Evolutionary conservation across 2,797 vertebrate genomes (phyloP).

Genomic region (Naso thynnoides): DNA sequence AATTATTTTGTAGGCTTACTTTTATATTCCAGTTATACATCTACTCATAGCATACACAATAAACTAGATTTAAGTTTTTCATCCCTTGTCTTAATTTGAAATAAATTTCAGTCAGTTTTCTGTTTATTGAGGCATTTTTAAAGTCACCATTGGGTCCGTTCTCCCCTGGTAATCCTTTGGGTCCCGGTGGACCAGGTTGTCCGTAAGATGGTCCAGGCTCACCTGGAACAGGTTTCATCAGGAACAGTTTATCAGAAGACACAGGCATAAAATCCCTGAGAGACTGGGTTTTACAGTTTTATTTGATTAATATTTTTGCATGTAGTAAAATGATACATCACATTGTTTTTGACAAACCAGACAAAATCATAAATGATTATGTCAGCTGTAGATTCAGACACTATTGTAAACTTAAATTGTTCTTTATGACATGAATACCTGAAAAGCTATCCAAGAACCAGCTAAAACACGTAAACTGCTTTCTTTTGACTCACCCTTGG

Average conservation of each 20-base stretch:
- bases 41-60: background rate
- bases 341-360: background rate
- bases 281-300: background rate
- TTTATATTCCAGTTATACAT: background rate
- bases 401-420: background rate
- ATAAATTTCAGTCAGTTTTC: too few species aligned
- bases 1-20: background rate
- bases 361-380: background rate
- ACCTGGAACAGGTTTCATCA: constrained; percentile 59
- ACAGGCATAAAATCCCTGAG: background rate
- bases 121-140: background rate
- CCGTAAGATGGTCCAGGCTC: constrained; percentile 55
- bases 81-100: background rate
- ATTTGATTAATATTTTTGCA: background rate
- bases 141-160: constrained; percentile 45
- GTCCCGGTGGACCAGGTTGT: constrained; percentile 65
- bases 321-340: background rate
- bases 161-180: constrained; percentile 66
- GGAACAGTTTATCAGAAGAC: constrained; percentile 2
- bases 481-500: constrained; percentile 67
- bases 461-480: background rate
- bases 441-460: background rate
- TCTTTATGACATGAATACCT: background rate
- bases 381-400: background rate
- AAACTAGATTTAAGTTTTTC: background rate